Evolutionary conservation across 2,797 vertebrate species (phyloP).

Genomic region (Enteromius anoplus): DNA sequence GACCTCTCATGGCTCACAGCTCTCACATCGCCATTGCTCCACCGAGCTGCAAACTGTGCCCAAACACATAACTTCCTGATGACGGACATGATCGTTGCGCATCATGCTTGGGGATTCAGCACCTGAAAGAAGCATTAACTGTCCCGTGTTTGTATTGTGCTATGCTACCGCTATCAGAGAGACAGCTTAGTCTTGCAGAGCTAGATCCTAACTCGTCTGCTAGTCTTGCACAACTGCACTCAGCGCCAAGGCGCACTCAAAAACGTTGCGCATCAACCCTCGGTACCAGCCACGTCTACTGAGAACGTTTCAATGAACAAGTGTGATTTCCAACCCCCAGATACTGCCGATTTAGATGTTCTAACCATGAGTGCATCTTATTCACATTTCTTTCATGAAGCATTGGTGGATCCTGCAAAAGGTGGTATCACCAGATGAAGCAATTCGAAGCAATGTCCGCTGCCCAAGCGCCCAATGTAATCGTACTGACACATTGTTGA

Average conservation of each 20-base stretch:
- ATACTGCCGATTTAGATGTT: background rate
- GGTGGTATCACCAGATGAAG: background rate
- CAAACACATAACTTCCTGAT: background rate
- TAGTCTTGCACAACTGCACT: background rate
- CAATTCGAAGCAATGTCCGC: background rate
- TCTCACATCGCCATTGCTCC: no score
- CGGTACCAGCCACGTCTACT: no score
- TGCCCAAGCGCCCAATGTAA: background rate
- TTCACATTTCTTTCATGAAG: background rate
- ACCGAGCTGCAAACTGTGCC: background rate
- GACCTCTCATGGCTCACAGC: no score
- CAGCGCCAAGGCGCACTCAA: background rate
- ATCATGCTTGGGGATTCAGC: background rate
- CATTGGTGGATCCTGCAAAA: background rate
- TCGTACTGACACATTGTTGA: background rate
- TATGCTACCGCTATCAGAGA: background rate
- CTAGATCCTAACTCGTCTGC: background rate
- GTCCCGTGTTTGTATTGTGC: background rate
- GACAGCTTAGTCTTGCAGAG: background rate
- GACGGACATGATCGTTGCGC: background rate
- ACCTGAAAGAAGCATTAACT: background rate
- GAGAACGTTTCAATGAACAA: background rate
- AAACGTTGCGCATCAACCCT: background rate
- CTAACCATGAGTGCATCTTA: background rate
- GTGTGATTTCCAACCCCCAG: background rate